These are phyloP conservation scores for Kryptolebias ocellatus DNA, from an alignment of 2,797 vertebrate species.

Conservation along the genomic window DNA sequence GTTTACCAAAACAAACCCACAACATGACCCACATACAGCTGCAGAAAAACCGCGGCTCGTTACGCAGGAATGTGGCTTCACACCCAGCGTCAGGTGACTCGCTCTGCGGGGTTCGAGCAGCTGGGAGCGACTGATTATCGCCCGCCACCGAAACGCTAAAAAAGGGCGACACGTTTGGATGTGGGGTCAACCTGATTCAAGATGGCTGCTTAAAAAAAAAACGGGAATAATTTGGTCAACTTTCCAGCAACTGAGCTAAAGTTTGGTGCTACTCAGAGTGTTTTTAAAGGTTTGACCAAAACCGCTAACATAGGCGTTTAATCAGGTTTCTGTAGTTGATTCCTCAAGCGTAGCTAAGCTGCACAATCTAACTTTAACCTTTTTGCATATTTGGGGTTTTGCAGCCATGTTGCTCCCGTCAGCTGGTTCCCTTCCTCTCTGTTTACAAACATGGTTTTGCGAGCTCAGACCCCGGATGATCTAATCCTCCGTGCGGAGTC, in stretches of 20 bases:
- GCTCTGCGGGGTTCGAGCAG: background rate
- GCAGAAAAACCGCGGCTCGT: background rate
- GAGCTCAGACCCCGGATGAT: conserved; percentile 10
- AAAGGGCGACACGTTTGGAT: no score
- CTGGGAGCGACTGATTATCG: no score
- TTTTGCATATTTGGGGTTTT: conserved; percentile 7
- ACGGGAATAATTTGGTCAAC: no score
- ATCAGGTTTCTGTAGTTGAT: background rate
- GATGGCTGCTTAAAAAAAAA: no score
- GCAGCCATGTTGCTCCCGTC: background rate
- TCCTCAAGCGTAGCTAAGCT: background rate
- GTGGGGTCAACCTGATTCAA: no score
- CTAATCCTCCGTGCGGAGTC: conserved; percentile 43
- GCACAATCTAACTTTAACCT: conserved; percentile 1
- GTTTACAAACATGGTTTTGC: conserved; percentile 33
- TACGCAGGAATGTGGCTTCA: conserved; percentile 14
- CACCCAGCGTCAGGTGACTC: conserved; percentile 27
- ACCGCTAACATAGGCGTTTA: background rate
- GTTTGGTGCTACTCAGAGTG: no score
- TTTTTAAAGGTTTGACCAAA: no score
- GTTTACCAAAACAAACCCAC: conserved; percentile 25
- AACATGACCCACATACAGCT: conserved; percentile 28
- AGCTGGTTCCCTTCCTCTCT: conserved; percentile 21
- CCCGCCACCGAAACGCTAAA: no score
- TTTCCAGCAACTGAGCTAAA: no score